A percentile compares a stretch with the other conserved stretches of the same genome.
Evolutionary conservation across 1,140 invertebrate genomes (phyloP).

Genomic region (Camponotus floridanus): DNA sequence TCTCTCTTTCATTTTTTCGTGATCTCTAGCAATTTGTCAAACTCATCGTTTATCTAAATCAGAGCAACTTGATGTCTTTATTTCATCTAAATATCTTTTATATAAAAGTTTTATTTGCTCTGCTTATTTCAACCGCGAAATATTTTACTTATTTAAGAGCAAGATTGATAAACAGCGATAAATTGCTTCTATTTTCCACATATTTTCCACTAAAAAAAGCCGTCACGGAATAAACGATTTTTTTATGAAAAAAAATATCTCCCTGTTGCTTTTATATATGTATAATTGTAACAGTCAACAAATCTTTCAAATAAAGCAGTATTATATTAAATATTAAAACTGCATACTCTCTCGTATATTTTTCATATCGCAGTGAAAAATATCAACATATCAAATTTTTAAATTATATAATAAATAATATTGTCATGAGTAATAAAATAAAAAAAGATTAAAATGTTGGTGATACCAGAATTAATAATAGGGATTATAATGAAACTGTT

Average conservation of each 20-base stretch:
- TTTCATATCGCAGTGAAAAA: background rate
- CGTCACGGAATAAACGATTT: slow-evolving; percentile 2
- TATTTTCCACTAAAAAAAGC: background rate
- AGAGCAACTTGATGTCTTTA: slow-evolving; percentile 4
- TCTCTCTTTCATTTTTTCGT: background rate
- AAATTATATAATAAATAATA: background rate
- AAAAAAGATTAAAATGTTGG: background rate
- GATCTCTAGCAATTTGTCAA: slow-evolving; percentile 30
- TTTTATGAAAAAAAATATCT: slow-evolving; percentile 38
- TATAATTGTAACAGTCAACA: slow-evolving; percentile 13
- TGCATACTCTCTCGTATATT: background rate
- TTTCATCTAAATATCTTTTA: slow-evolving; percentile 22
- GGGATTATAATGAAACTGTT: background rate
- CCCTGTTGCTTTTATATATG: background rate
- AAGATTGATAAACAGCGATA: background rate
- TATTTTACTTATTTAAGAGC: background rate
- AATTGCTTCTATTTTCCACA: slow-evolving; percentile 34
- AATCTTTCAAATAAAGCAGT: background rate
- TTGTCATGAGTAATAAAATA: background rate
- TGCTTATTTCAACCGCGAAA: background rate
- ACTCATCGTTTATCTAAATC: background rate
- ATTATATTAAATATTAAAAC: too few species aligned
- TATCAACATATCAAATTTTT: background rate
- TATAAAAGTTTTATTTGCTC: background rate
- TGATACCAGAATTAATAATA: background rate